Evolutionary conservation across 2,113 vertebrate species (phyloP).

Genomic region (Otocyon megalotis): DNA sequence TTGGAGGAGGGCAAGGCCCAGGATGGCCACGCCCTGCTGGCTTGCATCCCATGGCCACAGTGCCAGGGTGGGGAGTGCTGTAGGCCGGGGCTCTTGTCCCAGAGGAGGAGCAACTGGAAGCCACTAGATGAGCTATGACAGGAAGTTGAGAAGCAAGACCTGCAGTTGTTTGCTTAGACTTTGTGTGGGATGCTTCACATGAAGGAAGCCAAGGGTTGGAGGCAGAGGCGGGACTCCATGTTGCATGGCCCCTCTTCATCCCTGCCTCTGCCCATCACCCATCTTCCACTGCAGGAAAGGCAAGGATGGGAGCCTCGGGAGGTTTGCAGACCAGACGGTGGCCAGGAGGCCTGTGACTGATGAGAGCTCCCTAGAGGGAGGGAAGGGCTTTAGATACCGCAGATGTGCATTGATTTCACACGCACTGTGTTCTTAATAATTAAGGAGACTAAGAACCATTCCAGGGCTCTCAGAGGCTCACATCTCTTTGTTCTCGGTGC

Average conservation of each 20-base stretch:
- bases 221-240: no score
- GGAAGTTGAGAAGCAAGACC: accelerated
- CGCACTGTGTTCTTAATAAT: neutral
- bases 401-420: accelerated
- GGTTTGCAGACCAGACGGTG: accelerated
- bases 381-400: neutral
- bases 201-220: neutral
- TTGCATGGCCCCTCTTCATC: neutral
- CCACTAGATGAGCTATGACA: neutral
- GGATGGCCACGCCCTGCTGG: neutral
- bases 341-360: neutral
- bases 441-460: no score
- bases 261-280: neutral
- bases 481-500: neutral
- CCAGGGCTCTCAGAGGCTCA: neutral
- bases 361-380: neutral
- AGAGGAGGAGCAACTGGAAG: neutral
- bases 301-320: neutral
- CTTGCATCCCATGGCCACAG: neutral
- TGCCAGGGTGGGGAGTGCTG: neutral
- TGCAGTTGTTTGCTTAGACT: neutral
- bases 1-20: neutral
- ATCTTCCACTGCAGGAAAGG: neutral
- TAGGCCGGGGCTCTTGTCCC: neutral
- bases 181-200: accelerated